Percentiles rank a stretch among this genome's conserved stretches.
Evolutionary conservation across 2,113 vertebrate species (phyloP).

Genomic region (Alosa alosa): DNA sequence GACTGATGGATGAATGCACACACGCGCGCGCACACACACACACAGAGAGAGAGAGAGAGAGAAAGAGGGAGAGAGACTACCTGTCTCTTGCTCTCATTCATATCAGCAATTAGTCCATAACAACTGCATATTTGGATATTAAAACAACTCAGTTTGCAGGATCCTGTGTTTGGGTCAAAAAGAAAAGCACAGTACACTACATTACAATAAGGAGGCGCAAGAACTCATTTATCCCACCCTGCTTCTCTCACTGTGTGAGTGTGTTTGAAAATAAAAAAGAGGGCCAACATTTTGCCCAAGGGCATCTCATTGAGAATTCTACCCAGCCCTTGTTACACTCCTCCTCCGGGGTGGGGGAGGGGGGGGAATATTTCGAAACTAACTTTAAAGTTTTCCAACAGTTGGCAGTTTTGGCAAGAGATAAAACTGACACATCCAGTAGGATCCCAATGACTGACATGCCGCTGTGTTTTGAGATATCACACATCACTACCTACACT

Average conservation of each 20-base stretch:
- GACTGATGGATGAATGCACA: slow-evolving; percentile 57
- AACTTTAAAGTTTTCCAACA: slow-evolving; percentile 69
- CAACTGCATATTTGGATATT: neutral
- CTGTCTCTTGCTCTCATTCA: neutral
- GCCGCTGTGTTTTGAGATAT: slow-evolving; percentile 59
- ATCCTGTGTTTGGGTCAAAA: neutral
- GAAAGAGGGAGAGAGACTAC: no score
- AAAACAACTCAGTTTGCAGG: neutral
- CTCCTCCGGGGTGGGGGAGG: slow-evolving; percentile 61
- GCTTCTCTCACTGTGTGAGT: neutral
- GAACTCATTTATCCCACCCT: neutral
- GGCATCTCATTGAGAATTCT: slow-evolving; percentile 67
- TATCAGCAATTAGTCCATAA: neutral
- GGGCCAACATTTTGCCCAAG: slow-evolving; percentile 60
- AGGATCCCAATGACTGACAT: slow-evolving; percentile 67
- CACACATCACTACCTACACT: slow-evolving; percentile 64
- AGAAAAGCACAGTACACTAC: neutral
- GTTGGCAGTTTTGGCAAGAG: slow-evolving; percentile 71
- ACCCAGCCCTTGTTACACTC: slow-evolving; percentile 58
- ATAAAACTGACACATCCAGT: slow-evolving; percentile 69
- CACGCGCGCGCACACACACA: slow-evolving; percentile 41
- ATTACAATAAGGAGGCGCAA: neutral
- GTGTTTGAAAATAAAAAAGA: slow-evolving; percentile 39
- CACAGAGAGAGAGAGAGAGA: neutral
- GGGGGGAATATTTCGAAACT: slow-evolving; percentile 61